These are phyloP conservation scores for Polia nebulosa DNA, from an alignment of 2,888 invertebrate species.

Conservation along the genomic window DNA sequence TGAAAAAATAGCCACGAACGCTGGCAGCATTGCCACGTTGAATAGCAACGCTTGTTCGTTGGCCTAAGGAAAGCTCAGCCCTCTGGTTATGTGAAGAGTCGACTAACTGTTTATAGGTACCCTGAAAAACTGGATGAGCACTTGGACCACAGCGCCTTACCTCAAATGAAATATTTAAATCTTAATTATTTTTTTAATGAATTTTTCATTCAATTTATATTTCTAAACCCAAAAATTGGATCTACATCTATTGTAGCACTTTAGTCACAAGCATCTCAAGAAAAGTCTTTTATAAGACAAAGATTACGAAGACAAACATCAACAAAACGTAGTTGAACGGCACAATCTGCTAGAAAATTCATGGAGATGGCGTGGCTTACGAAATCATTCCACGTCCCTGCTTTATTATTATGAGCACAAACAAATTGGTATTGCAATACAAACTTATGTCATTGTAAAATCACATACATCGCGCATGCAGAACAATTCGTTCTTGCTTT, in stretches of 20 bases:
- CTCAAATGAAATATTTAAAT: too few relatives aligned
- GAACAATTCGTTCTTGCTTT: background rate
- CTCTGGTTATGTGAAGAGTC: too few relatives aligned
- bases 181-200: too few relatives aligned
- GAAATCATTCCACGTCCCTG: slow-evolving; percentile 1
- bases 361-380: slow-evolving; percentile 11
- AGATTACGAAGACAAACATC: background rate
- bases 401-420: slow-evolving; percentile 9
- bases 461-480: background rate
- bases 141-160: too few relatives aligned
- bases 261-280: background rate
- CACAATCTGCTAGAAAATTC: slow-evolving; percentile 31
- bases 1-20: too few relatives aligned
- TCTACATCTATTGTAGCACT: background rate
- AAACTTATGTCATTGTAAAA: background rate
- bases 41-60: too few relatives aligned
- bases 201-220: too few relatives aligned
- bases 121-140: too few relatives aligned
- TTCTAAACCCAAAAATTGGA: background rate
- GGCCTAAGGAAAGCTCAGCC: too few relatives aligned
- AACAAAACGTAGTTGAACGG: slow-evolving; percentile 2
- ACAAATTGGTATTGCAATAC: slow-evolving; percentile 6
- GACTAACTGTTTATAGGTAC: too few relatives aligned
- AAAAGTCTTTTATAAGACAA: background rate
- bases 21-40: too few relatives aligned